Evolutionary conservation across 2,113 vertebrate genomes (phyloP), one percentile per base, ranked within the genome.

Genomic region (Butorides virescens): DNA sequence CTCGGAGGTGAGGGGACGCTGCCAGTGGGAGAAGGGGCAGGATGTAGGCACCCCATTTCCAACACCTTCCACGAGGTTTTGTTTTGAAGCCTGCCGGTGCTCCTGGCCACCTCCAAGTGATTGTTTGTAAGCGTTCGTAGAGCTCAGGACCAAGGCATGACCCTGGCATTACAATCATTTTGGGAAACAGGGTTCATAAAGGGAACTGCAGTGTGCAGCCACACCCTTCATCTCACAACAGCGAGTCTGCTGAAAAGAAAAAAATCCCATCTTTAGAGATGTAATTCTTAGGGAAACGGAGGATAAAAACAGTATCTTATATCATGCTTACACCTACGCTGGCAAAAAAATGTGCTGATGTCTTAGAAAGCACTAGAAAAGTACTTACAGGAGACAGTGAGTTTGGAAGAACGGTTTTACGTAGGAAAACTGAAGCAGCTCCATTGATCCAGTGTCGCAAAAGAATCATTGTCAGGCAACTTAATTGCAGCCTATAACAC

Each of bases 1-100:
- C 93, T 97, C 97, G 6, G 98, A 98, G 98, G 99, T 99, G 95
- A 98, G 98, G 72, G 91, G 78, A 19, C 0, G 5, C 61, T 81
- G 75, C 21, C 1, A 8, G 27, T 61, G 44, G 63, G 50, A 88
- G 42, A 68, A 72, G n/a, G 66, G 58, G n/a, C 32, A 13, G 0
- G 1, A 63, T 1, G 2, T 14, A 20, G 50, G 32, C 8, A 1
- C n/a, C 13, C 5, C 6, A 0, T 72, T 83, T 59, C 34, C 39
- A 16, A 8, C 2, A 1, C 32, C 50, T 68, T 82, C 34, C 2
- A 0, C 1, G 11, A 75, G 50, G 26, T 74, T 91, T 87, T 3
- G 1, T 49, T 74, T 58, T 25, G 7, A 44, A 88, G 62, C 29
- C 55, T 34, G 50, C 8, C 0, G 0, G 39, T 27, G 65, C 30